Base-by-base conservation (phyloP, 2,797 vertebrate genomes). In the Discoglossus pictus region DNA sequence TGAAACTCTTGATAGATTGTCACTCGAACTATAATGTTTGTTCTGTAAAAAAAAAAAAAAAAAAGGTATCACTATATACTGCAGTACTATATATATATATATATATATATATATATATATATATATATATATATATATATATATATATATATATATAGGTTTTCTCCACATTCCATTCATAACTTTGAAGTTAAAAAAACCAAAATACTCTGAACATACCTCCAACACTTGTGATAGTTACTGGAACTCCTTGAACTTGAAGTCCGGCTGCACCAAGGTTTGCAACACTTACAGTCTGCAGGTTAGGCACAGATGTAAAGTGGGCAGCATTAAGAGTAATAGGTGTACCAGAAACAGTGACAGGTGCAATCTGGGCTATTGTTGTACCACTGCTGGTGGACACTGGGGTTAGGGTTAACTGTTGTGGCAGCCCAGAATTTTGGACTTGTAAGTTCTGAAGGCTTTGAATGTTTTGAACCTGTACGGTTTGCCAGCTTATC, bases 401-500 rank as follows among this genome's bases (percentile, higher is more conserved):
- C 80, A 98, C 85, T 1, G 96, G 94, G 34, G 96, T 92, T 77
- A 98, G 88, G 7, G 97, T 97, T 53, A 99, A 84, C 23, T 98
- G 97, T 73, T 98, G 97, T 35, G 93, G 92, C 73, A 98, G 40
- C 1, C 92, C 91, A n/a, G 95, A 76, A 43, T 94, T 95, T 63
- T 98, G 90, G 76, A 94, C 90, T 59, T 95, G 93, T 80, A 96
- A 89, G 75, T 90, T 90, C 56, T 94, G 93, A 75, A 98, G 89
- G 23, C 93, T 94, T 36, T 96, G 92, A 1, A 96, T 84, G 78
- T 91, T 92, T 76, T 92, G 95, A 77, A 99, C 88, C 84, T 99
- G 97, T 64, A 98, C 89, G 16, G 96, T 98, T 76, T 99, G 97
- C 97, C 97, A 99, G 80, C 94, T 97, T 82, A 99, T 94, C 82